Base-by-base conservation (phyloP, 2,888 invertebrate species). In the Onchidella celtica region DNA sequence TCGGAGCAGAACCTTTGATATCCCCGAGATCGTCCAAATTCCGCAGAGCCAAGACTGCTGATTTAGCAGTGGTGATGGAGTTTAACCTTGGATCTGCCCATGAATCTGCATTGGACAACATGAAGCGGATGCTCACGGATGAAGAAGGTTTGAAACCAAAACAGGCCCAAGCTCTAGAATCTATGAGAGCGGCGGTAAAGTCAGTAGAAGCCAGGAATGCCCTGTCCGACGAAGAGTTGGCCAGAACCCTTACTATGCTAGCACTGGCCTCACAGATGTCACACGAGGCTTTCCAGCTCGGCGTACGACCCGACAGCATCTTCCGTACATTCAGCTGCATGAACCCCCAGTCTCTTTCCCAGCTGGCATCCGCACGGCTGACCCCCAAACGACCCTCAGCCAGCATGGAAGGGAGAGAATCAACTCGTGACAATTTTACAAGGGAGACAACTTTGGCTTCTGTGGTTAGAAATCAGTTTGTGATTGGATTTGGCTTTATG, bases 251-350 rank as follows among this genome's bases (percentile, higher is more conserved):
- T 34, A 87, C 89, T 0, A 86, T 91, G 36, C 79, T 89, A 17
- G 87, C 88, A 38, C 83, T 90, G 72, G 90, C 90, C 2, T 88
- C 88, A 63, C 89, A 90, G 85, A 82, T 90, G n/a, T 86, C 89
- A 0, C 83, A 86, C 32, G 90, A 90, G 73, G 87, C 89, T 1
- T 83, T 87, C 2, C 85, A 88, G 40, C 86, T 90, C 14, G 90
- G 89, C 14, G 81, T 89, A 6, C 55, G 87, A 24, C 89, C 89
- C 29, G 86, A 88, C 72, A 86, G 86, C 36, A 75, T 90, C 34
- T 89, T 90, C 82, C 84, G 87, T 14, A 85, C 87, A 36, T 87
- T 89, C 40, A 69, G 82, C n/a, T 61, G 57, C 24, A 65, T 82
- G 66, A 78, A 69, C 47, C 40, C 77, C 17, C 21, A 65, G 38